Percentiles rank a stretch among this genome's conserved stretches.
phyloP scores from a whole-genome alignment of 2,888 invertebrate genomes.

The Pheosia gnoma region DNA sequence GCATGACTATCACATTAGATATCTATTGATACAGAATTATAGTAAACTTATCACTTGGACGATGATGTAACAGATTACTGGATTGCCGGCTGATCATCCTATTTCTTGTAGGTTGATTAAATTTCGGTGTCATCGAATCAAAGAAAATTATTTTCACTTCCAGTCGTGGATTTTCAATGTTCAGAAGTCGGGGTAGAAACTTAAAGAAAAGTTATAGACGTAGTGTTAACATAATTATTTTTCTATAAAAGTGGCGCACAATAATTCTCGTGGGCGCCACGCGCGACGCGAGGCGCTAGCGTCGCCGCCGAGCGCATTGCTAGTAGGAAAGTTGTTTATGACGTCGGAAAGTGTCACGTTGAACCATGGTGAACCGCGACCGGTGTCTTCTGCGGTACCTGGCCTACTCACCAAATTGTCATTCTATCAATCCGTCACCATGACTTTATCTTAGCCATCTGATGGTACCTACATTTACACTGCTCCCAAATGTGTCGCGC shows the following conservation, averaged over 20 bases:
- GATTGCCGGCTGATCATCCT: constrained; percentile 27
- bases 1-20: background rate
- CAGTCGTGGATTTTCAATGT: constrained; percentile 36
- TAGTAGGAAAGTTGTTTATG: constrained; percentile 83
- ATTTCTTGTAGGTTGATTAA: constrained; percentile 27
- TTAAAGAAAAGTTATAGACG: constrained; percentile 64
- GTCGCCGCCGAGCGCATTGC: constrained; percentile 72
- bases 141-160: constrained; percentile 24
- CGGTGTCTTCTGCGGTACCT: constrained; percentile 74
- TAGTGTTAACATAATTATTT: constrained; percentile 64
- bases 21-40: background rate
- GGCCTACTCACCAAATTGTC: constrained; percentile 82
- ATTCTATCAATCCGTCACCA: constrained; percentile 81
- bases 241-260: constrained; percentile 74
- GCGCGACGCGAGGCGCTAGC: constrained; percentile 58
- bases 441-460: constrained; percentile 74
- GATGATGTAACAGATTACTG: constrained; percentile 30
- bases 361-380: constrained; percentile 81
- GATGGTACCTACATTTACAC: constrained; percentile 54
- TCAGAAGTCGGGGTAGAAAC: constrained; percentile 48
- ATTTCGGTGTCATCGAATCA: constrained; percentile 18
- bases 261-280: constrained; percentile 57
- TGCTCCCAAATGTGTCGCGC: constrained; percentile 50
- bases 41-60: constrained; percentile 11
- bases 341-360: constrained; percentile 83